Percentiles rank a stretch among this genome's conserved stretches.
Conservation (phyloP, 1,140 invertebrate genomes). For the Asbolus verrucosus region DNA sequence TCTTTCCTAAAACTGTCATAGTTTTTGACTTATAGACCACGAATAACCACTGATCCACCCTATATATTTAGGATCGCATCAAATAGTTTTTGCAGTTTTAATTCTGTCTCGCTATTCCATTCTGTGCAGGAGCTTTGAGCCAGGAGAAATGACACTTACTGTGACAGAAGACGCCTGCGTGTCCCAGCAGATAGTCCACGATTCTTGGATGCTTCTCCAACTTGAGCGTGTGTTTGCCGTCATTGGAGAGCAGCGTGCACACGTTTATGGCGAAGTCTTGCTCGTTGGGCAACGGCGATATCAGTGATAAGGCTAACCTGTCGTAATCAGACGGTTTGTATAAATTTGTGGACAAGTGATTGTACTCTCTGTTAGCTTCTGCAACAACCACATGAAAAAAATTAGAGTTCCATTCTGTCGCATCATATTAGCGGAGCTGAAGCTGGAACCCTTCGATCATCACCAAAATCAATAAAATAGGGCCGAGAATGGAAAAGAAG, state of each 20-base stretch:
- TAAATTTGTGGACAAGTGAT: constrained; percentile 77
- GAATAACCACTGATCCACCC: too few relatives aligned
- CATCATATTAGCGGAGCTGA: too few relatives aligned
- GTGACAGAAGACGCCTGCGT: constrained; percentile 92
- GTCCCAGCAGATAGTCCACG: constrained; percentile 89
- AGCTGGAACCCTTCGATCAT: too few relatives aligned
- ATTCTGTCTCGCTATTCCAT: too few relatives aligned
- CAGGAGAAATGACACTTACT: constrained; percentile 79
- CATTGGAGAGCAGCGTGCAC: constrained; percentile 94
- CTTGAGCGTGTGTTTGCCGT: constrained; percentile 89
- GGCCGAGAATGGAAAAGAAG: too few relatives aligned
- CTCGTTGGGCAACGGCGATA: constrained; percentile 97
- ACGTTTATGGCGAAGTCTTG: constrained; percentile 99
- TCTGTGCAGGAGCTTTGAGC: too few relatives aligned
- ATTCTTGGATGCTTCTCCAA: constrained; percentile 86
- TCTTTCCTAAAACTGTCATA: too few relatives aligned
- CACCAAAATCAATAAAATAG: neutral
- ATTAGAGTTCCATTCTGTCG: too few relatives aligned
- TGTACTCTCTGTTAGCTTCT: constrained; percentile 66
- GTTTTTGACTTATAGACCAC: too few relatives aligned
- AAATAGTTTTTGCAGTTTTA: too few relatives aligned
- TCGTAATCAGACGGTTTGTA: constrained; percentile 87
- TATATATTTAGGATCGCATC: too few relatives aligned
- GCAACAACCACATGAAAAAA: constrained; percentile 48
- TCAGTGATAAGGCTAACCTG: constrained; percentile 87